phyloP scores from a whole-genome alignment of 2,797 vertebrate species.

The Chanos chanos region DNA sequence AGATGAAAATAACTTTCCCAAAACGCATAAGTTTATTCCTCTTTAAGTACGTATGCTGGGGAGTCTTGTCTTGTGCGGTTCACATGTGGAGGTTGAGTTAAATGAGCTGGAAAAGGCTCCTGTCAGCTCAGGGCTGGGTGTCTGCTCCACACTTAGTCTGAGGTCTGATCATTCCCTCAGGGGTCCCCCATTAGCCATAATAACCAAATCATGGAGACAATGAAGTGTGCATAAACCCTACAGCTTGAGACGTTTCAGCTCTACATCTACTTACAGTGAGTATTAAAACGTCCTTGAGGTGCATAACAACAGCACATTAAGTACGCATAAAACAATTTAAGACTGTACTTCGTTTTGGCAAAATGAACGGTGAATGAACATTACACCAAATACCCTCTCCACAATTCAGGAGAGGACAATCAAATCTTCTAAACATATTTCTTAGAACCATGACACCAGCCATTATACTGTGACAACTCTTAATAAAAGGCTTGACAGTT shows the following conservation, averaged over 20 bases:
- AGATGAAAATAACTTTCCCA: no score
- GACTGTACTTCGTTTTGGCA: no score
- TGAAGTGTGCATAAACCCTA: constrained; percentile 17
- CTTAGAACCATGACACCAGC: no score
- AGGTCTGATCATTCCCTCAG: constrained; percentile 25
- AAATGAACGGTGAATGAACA: no score
- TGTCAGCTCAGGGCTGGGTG: constrained; percentile 17
- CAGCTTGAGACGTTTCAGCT: constrained; percentile 21
- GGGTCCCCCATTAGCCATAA: constrained; percentile 38
- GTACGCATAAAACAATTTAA: no score
- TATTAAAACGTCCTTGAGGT: background rate
- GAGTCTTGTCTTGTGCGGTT: constrained; percentile 25
- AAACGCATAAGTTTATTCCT: no score
- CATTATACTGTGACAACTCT: no score
- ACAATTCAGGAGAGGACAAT: no score
- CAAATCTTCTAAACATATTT: no score
- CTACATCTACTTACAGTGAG: constrained; percentile 2
- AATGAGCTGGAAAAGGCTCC: constrained; percentile 37
- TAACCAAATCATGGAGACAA: constrained; percentile 36
- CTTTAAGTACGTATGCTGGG: constrained; percentile 29
- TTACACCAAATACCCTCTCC: no score
- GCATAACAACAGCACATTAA: no score
- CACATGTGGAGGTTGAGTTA: constrained; percentile 25
- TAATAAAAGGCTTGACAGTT: no score
- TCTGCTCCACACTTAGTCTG: constrained; percentile 29